Evolutionary conservation across 2,113 vertebrate genomes (phyloP).

Genomic region (Regulus satrapa): DNA sequence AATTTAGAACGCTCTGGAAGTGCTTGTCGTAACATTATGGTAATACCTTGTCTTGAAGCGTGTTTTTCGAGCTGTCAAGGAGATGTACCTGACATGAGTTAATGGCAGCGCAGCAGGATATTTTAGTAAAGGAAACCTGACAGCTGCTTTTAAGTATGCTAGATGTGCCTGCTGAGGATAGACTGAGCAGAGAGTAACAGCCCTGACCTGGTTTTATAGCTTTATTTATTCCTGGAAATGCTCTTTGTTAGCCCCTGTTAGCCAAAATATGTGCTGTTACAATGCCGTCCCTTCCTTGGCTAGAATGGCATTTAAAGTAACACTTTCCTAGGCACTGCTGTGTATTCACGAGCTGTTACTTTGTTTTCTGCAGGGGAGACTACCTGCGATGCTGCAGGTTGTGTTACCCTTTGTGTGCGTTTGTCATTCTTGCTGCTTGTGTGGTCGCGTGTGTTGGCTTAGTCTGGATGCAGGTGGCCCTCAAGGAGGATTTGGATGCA

Average conservation of each 20-base stretch:
- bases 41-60: not conserved
- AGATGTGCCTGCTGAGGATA: not conserved
- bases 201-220: not conserved
- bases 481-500: slow-evolving; percentile 91
- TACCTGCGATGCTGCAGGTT: slow-evolving; percentile 89
- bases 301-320: not conserved
- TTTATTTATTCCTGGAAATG: not conserved
- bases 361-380: slow-evolving; percentile 74
- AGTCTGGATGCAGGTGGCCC: slow-evolving; percentile 97
- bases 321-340: not conserved
- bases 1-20: not conserved
- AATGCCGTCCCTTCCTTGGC: rapidly evolving
- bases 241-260: not conserved
- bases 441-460: slow-evolving; percentile 91
- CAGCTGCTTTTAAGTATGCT: not conserved
- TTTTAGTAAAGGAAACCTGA: not conserved
- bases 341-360: not conserved
- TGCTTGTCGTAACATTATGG: not conserved
- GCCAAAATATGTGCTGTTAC: not conserved
- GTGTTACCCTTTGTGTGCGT: slow-evolving; percentile 91
- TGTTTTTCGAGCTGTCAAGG: not conserved
- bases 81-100: not conserved
- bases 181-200: not conserved
- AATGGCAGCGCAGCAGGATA: not conserved
- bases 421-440: slow-evolving; percentile 90